Evolutionary conservation across 2,888 invertebrate species (phyloP).

Genomic region (Tetragnatha montana): DNA sequence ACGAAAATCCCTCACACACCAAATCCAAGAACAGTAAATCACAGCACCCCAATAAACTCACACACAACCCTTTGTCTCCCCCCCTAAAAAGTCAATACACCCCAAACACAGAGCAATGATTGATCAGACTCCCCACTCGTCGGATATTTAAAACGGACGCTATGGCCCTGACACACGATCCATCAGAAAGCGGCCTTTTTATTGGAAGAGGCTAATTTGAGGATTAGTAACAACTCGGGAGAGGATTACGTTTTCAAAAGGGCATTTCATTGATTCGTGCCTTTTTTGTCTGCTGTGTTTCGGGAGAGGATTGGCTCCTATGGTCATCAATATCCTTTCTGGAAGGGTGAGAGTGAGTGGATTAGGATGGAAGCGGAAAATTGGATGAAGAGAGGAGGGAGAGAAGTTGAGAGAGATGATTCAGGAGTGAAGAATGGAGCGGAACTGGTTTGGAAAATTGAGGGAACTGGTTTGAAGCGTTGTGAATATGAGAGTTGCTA

Average conservation of each 20-base stretch:
- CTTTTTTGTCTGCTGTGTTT: no score
- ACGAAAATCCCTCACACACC: not conserved
- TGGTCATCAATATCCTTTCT: no score
- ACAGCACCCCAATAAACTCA: not conserved
- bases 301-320: no score
- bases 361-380: no score
- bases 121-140: not conserved
- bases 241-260: not conserved
- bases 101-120: not conserved
- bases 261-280: no score
- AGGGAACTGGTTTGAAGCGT: no score
- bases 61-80: not conserved
- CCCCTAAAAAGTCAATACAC: not conserved
- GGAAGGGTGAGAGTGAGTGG: no score
- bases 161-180: not conserved
- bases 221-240: not conserved
- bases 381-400: no score
- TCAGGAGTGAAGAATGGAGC: no score
- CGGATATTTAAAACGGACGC: not conserved
- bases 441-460: no score
- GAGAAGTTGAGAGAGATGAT: no score
- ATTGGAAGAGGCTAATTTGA: not conserved
- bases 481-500: no score
- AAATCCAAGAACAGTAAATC: not conserved
- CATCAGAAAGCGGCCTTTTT: not conserved